Evolutionary conservation across 1,140 invertebrate species (phyloP), one percentile per base, ranked within the genome.

Genomic region (Sesamia nonagrioides): DNA sequence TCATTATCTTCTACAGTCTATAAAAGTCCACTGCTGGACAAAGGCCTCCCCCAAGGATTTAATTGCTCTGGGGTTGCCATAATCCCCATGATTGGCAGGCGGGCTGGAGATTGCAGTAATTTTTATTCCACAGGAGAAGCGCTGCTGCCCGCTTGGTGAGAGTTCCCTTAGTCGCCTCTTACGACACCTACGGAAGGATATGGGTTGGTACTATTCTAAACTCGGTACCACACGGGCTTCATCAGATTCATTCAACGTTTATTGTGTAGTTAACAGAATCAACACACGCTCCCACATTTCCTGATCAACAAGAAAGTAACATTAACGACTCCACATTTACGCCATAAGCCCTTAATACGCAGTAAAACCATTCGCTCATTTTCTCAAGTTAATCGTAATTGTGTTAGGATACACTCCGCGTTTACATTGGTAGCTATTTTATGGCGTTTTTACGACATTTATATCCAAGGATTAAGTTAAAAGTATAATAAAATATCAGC

Each of bases 381-480:
- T 73, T 73, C 73, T 60, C 58, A 50, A 50, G 73, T 27, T 76
- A 50, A 76, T 63, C 73, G 40, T 76, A 63, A 61, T 63, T 76
- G 73, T 63, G 42, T 76, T 63, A 76, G 40, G 27, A 35, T 76
- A 76, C 27, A 37, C 21, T 35, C 58, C 6, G 42, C 72, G 72
- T 74, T 76, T 76, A 76, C 73, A 76, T 21, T 37, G 54, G 27
- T 73, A 79, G 17, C 48, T 54, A 79, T 79, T 79, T 79, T 79
- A 79, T 42, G 69, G 54, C 17, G 1, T 15, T 79, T 79, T 79
- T 73, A 79, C 77, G 69, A 63, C 58, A 40, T 50, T 48, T 73
- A 72, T 79, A 73, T 52, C 56, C 68, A 63, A 66, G 68, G 77
- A 79, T 79, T 79, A 79, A 73, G 77, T 73, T 72, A 27, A 79